Evolutionary conservation across 2,888 invertebrate species (phyloP).

Genomic region (Pristionchus arcanus): DNA sequence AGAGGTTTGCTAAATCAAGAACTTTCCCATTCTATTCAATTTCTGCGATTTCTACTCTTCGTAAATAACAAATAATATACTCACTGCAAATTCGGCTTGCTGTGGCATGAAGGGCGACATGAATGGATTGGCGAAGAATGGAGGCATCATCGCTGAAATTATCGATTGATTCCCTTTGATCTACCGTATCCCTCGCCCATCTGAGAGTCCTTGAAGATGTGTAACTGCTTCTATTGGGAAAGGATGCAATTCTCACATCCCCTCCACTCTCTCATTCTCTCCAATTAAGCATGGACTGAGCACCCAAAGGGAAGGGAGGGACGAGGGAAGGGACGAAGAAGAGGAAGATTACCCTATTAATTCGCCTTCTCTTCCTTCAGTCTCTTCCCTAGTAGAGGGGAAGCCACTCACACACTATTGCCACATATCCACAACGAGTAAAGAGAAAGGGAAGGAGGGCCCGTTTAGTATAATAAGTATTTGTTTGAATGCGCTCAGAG

Average conservation of each 20-base stretch:
- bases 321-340: neutral
- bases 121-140: constrained; percentile 78
- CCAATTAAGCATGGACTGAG: constrained; percentile 17
- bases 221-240: neutral
- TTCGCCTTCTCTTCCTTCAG: constrained; percentile 46
- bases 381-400: neutral
- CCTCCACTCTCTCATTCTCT: constrained; percentile 31
- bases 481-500: too few relatives aligned
- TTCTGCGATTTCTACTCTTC: neutral
- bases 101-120: constrained; percentile 76
- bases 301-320: neutral
- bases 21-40: neutral
- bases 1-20: neutral
- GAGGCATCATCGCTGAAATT: constrained; percentile 60
- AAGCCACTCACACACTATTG: constrained; percentile 40
- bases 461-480: too few relatives aligned
- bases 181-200: neutral
- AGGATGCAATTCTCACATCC: constrained; percentile 41
- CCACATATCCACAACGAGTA: neutral
- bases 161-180: constrained; percentile 13
- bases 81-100: constrained; percentile 42
- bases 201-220: neutral
- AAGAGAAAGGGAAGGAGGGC: neutral
- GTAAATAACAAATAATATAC: neutral
- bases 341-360: constrained; percentile 50